Percentiles rank a stretch among this genome's conserved stretches.
Evolutionary conservation across 53 echinoderm and acorn worm genomes (phyloP).

Genomic region (Stichopus horrens): DNA sequence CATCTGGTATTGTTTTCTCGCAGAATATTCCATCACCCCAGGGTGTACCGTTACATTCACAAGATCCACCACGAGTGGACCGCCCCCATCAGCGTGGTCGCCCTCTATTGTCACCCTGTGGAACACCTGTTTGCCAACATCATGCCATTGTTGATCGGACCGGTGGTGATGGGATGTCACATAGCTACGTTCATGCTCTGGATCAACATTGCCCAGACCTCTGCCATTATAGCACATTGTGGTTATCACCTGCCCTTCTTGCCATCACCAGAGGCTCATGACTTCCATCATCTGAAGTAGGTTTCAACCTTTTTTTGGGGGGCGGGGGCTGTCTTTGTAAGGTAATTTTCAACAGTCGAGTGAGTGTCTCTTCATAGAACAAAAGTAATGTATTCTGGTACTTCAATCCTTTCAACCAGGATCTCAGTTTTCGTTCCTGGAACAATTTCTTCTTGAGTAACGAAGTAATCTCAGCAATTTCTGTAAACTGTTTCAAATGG

Average conservation of each 20-base stretch:
- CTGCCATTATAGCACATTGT: conserved; percentile 86
- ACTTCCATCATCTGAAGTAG: conserved; percentile 98
- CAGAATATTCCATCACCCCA: conserved; percentile 87
- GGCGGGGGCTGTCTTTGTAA: too few relatives aligned
- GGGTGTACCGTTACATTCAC: conserved; percentile 86
- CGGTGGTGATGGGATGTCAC: conserved; percentile 92
- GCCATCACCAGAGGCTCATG: conserved; percentile 97
- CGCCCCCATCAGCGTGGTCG: conserved; percentile 84
- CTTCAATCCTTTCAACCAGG: not conserved
- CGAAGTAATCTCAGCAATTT: too few relatives aligned
- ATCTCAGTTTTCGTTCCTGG: not conserved
- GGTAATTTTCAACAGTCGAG: too few relatives aligned
- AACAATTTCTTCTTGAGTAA: not conserved
- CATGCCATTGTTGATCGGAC: conserved; percentile 74
- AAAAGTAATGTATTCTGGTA: not conserved
- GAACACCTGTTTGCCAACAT: conserved; percentile 91
- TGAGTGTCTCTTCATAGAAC: too few relatives aligned
- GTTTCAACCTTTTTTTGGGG: conserved; percentile 31
- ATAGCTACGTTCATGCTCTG: conserved; percentile 84
- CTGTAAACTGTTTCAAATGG: too few relatives aligned
- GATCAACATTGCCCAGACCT: conserved; percentile 73
- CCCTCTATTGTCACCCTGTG: conserved; percentile 93
- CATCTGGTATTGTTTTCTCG: not conserved
- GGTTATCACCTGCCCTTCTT: conserved; percentile 91
- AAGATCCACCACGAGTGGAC: conserved; percentile 99